phyloP scores from a whole-genome alignment of 2,888 invertebrate species.

The Eupithecia insigniata region DNA sequence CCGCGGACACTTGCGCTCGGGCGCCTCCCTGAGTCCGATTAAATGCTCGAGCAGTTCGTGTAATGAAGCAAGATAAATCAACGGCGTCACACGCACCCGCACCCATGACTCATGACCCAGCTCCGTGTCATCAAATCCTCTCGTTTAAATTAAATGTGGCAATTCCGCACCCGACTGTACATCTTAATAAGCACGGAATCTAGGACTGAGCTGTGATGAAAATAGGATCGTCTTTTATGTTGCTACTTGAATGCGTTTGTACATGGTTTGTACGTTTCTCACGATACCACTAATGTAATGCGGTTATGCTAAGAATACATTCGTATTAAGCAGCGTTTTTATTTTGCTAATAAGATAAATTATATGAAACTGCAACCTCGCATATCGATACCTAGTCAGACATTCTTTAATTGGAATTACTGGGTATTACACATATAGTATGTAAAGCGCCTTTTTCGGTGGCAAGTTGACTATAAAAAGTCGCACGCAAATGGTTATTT shows the following conservation, averaged over 20 bases:
- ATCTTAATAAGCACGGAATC: constrained; percentile 43
- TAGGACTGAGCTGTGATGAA: constrained; percentile 42
- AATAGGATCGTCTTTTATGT: constrained; percentile 46
- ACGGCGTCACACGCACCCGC: constrained; percentile 70
- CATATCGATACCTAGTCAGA: background rate
- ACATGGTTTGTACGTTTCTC: constrained; percentile 37
- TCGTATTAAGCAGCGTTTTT: background rate
- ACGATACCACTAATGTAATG: constrained; percentile 36
- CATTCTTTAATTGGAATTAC: background rate
- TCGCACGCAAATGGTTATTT: background rate
- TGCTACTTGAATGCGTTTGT: constrained; percentile 28
- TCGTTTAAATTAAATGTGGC: constrained; percentile 51
- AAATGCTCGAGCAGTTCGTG: constrained; percentile 67
- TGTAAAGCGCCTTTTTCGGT: background rate
- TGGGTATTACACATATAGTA: background rate
- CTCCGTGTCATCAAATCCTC: constrained; percentile 44
- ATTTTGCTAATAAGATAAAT: background rate
- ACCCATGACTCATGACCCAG: constrained; percentile 63
- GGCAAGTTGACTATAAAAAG: background rate
- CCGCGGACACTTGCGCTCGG: constrained; percentile 58
- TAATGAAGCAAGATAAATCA: constrained; percentile 80
- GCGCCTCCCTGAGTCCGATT: constrained; percentile 65
- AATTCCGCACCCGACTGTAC: constrained; percentile 45
- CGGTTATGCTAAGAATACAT: constrained; percentile 17
- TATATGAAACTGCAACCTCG: background rate